Base-by-base conservation (phyloP, 2,888 invertebrate genomes). In the Drosophila longiperda region DNA sequence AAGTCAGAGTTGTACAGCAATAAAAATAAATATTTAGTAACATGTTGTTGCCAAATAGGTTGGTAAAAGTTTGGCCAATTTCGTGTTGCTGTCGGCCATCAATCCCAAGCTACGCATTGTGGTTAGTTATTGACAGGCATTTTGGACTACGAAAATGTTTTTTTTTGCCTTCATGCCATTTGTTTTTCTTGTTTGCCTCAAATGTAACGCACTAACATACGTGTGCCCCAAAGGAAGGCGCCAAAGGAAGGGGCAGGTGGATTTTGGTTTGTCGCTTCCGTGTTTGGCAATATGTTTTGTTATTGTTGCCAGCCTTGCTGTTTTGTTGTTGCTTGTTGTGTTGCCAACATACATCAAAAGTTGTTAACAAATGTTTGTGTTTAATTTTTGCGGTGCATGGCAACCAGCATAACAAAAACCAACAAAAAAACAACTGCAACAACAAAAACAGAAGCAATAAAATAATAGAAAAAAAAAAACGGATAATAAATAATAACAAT, bases 341-440 rank as follows among this genome's bases (percentile, higher is more conserved):
- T 57, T 66, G 62, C 57, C 53, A 67, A 73, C 59, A 64, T 49
- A 59, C 59, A 73, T 71, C 40, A 49, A 62, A 73, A 68, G 77
- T 87, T 83, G 82, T 78, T 84, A 80, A 78, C 79, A 78, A 84
- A 80, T 84, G 76, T 76, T 86, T 80, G 76, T 64, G 82, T 84
- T 89, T 84, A 84, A 80, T 86, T 82, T 77, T 75, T 73, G 75
- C 55, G 77, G 82, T 75, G 71, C 78, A 63, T 79, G 74, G 85
- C 82, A 76, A 82, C 68, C 54, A 48, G 12, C 49, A 20, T 50
- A 49, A 20, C n/a, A 53, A 42, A 45, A 38, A n/a, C 36, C 23
- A 8, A 23, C 20, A 45, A 17, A 48, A 48, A 17, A 42, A 40
- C 50, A 38, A 20, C 52, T 20, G 17, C 26, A 20, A 36, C 55